Conservation (phyloP, 2,797 vertebrate genomes). For the Sciurus vulgaris region DNA sequence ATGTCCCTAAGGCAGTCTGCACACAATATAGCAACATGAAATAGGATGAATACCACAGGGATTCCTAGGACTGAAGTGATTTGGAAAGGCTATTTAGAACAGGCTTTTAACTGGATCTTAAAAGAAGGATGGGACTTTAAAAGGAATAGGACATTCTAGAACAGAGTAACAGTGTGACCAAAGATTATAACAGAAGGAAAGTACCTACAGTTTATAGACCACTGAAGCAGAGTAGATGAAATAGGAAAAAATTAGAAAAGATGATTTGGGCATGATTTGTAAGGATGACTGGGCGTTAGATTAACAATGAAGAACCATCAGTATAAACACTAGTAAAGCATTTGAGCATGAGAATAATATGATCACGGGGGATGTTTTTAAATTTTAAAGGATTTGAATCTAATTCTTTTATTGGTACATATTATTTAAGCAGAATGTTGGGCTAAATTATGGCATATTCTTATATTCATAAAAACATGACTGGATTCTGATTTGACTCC, state of each 20-base stretch:
- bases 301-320: slow-evolving; percentile 14
- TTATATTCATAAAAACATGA: neutral
- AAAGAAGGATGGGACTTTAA: neutral
- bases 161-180: neutral
- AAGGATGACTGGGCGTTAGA: neutral
- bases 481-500: neutral
- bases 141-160: neutral
- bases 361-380: neutral
- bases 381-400: too few relatives aligned
- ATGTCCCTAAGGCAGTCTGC: neutral
- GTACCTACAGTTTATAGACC: neutral
- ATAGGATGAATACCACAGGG: neutral
- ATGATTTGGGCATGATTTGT: neutral
- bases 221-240: neutral
- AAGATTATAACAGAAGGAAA: neutral
- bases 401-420: neutral
- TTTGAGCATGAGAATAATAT: neutral
- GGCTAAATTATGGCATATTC: neutral
- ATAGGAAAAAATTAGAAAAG: neutral
- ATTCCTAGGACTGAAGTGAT: neutral
- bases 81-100: slow-evolving; percentile 3
- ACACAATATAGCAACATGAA: neutral
- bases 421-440: neutral
- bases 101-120: neutral
- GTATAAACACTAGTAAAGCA: neutral